Conservation (phyloP, 2,113 vertebrate species). For the Dendrocopos noguchii region DNA sequence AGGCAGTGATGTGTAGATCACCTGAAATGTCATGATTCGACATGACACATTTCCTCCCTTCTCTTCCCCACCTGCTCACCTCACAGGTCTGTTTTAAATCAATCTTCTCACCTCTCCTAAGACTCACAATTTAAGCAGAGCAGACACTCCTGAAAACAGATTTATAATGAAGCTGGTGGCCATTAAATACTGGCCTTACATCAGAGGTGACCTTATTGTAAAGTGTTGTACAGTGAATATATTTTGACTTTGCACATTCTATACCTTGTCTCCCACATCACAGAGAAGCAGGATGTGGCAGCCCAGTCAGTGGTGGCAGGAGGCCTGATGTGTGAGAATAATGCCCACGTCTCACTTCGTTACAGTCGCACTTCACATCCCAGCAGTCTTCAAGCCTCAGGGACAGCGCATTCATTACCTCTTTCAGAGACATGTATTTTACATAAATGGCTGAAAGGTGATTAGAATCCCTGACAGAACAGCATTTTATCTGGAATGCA, state of each 20-base stretch:
- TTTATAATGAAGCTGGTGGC: conserved; percentile 47
- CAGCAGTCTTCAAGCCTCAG: conserved; percentile 51
- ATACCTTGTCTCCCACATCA: background rate
- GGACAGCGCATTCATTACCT: conserved; percentile 49
- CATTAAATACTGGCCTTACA: conserved; percentile 29
- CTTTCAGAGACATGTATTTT: conserved; percentile 52
- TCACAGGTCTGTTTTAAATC: conserved; percentile 42
- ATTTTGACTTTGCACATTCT: conserved; percentile 20
- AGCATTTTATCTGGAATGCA: conserved; percentile 49
- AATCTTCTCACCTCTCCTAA: conserved; percentile 34
- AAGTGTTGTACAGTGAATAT: background rate
- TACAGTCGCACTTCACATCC: conserved; percentile 43
- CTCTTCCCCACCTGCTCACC: conserved; percentile 32
- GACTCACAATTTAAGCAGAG: conserved; percentile 40
- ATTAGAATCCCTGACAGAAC: conserved; percentile 59
- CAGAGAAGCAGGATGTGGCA: background rate
- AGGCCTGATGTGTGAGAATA: background rate
- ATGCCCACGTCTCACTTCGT: conserved; percentile 20
- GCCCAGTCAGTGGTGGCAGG: background rate
- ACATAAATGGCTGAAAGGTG: conserved; percentile 62
- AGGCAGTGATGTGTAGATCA: conserved; percentile 27
- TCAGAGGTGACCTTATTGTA: conserved; percentile 55
- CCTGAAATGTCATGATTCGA: background rate
- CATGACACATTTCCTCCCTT: conserved; percentile 10
- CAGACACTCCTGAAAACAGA: background rate